Evolutionary conservation across 2,113 vertebrate genomes (phyloP).

Genomic region (Gymnogyps californianus): DNA sequence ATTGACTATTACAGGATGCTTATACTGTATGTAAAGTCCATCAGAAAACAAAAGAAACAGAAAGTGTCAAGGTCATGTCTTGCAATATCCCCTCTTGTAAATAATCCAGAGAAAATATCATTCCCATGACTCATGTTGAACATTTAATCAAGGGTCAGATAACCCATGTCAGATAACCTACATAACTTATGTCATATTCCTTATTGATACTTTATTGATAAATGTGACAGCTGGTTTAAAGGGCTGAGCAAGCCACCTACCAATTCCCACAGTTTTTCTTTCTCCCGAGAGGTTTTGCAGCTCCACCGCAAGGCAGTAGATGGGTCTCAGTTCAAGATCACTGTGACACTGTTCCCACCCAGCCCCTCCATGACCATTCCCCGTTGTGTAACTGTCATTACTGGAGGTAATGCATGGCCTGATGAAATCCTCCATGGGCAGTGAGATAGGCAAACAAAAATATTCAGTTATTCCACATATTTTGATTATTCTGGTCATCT

Average conservation of each 20-base stretch:
- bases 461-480: neutral
- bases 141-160: neutral
- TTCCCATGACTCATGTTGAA: neutral
- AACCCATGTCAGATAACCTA: neutral
- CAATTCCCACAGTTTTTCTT: neutral
- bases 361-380: neutral
- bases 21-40: neutral
- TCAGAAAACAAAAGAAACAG: neutral
- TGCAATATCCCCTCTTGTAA: neutral
- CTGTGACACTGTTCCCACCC: neutral
- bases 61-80: neutral
- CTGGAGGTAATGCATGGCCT: neutral
- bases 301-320: neutral
- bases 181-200: neutral
- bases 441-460: neutral
- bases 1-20: neutral
- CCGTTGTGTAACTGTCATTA: neutral
- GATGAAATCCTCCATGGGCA: neutral
- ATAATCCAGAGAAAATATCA: neutral
- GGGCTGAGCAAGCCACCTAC: neutral
- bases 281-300: neutral
- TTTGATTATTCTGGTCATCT: neutral
- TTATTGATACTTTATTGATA: neutral
- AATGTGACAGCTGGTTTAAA: neutral
- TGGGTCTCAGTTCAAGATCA: neutral